Conservation (phyloP, 2,888 invertebrate genomes). For the Mycalesis mineus region DNA sequence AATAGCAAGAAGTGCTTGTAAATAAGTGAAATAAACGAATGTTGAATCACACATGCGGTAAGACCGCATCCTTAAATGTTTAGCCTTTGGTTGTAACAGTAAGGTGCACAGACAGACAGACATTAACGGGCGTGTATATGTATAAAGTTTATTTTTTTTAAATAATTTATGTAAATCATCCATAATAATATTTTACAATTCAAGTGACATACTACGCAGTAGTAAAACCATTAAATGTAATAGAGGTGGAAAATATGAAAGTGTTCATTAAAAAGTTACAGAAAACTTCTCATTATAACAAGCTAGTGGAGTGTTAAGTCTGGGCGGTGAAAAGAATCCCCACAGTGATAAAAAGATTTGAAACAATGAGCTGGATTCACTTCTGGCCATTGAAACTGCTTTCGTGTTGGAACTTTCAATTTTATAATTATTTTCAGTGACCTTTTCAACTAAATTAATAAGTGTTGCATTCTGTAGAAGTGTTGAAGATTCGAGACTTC, state of each 20-base stretch:
- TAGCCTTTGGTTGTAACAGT: no score
- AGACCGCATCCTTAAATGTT: no score
- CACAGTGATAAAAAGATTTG: constrained; percentile 27
- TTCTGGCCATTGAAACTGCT: constrained; percentile 25
- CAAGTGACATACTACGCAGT: no score
- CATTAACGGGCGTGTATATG: no score
- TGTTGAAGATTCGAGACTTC: no score
- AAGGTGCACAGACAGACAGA: no score
- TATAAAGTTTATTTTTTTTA: no score
- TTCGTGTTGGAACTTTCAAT: constrained; percentile 4
- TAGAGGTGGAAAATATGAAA: constrained; percentile 31
- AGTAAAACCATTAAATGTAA: background rate
- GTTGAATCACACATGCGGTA: no score
- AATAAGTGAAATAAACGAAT: no score
- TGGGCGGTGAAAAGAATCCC: constrained; percentile 24
- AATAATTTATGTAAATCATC: no score
- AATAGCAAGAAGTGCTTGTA: no score
- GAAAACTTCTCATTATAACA: constrained; percentile 44
- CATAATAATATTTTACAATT: no score
- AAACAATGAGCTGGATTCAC: constrained; percentile 29
- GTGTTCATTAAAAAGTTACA: constrained; percentile 48
- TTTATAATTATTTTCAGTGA: background rate
- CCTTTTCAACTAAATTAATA: background rate
- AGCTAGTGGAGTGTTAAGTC: constrained; percentile 44
- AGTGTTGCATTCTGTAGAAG: background rate